Conservation (phyloP, 2,888 invertebrate species). For the Keiferia lycopersicella region DNA sequence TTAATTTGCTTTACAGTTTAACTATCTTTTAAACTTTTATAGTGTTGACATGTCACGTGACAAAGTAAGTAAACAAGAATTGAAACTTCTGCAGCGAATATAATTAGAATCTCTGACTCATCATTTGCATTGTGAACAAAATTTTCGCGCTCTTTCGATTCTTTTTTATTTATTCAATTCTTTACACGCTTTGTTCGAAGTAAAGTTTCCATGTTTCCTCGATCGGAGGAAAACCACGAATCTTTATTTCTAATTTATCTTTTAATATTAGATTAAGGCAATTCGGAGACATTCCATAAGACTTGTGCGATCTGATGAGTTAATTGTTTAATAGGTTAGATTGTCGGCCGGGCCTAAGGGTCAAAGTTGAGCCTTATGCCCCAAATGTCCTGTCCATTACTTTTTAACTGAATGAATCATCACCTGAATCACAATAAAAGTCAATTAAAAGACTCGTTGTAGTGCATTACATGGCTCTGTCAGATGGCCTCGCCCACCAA, state of each 20-base stretch:
- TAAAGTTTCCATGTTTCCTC: constrained; percentile 64
- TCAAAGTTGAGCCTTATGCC: constrained; percentile 48
- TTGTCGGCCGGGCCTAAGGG: constrained; percentile 50
- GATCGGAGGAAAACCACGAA: constrained; percentile 53
- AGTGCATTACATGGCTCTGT: constrained; percentile 36
- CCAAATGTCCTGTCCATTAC: constrained; percentile 55
- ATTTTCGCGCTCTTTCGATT: background rate
- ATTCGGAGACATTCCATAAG: constrained; percentile 42
- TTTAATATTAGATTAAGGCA: constrained; percentile 28
- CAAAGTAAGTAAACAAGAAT: constrained; percentile 1
- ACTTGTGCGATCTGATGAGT: constrained; percentile 32
- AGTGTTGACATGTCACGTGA: background rate
- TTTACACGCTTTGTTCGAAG: constrained; percentile 33
- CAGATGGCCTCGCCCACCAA: constrained; percentile 62
- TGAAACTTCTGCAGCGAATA: constrained; percentile 28
- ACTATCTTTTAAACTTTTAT: background rate
- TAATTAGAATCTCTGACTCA: constrained; percentile 25
- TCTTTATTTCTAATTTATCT: constrained; percentile 37
- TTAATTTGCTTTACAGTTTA: background rate
- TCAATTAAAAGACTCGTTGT: constrained; percentile 50
- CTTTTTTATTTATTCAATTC: constrained; percentile 38
- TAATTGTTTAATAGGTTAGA: constrained; percentile 35
- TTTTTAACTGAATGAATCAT: constrained; percentile 56
- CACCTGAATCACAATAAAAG: constrained; percentile 35
- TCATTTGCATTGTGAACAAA: constrained; percentile 2